Evolutionary conservation across 2,113 vertebrate species (phyloP), one percentile per base, ranked within the genome.

Genomic region (Isichthys henryi): DNA sequence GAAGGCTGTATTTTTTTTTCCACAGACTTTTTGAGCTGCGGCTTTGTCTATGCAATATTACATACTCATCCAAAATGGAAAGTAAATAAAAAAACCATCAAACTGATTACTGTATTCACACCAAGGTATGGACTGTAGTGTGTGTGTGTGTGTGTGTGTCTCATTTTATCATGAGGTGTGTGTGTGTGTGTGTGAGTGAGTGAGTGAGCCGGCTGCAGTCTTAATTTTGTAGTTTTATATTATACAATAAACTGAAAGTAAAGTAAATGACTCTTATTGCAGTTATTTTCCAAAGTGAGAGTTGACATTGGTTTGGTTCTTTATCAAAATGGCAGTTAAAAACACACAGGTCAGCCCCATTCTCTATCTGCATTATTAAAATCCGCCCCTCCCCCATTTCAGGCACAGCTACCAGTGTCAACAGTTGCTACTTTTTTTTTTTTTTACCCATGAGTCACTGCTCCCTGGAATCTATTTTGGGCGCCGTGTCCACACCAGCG

Each of bases 201-300:
- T 50, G 15, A 94, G 96, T 96, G 95, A 95, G 95, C 95, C 96
- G 94, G 94, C 89, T 96, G 96, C 96, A 96, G 96, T 97, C 96
- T 96, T 95, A 96, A 95, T 97, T 97, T 96, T 96, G 97, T 97
- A 96, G 96, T 96, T 97, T 97, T 97, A 97, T 97, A 97, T 97
- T 97, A 95, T 97, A 97, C 96, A 97, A 97, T 97, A 97, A 97
- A 97, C 93, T 89, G 89, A 95, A 90, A 91, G 83, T 43, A 19
- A 48, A 39, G 27, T 77, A 87, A 46, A 70, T 80, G 27, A 56
- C 39, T 46, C 19, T 70, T 7, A 23, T 56, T 84, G 39, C 70
- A 1, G 27, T 91, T 52, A 56, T 89, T 56, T 46, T 27, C 21
- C 53, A 35, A 39, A 39, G n/a, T 43, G 43, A 45, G 70, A 48